Conservation (phyloP, 2,113 vertebrate species). For the Passer domesticus region DNA sequence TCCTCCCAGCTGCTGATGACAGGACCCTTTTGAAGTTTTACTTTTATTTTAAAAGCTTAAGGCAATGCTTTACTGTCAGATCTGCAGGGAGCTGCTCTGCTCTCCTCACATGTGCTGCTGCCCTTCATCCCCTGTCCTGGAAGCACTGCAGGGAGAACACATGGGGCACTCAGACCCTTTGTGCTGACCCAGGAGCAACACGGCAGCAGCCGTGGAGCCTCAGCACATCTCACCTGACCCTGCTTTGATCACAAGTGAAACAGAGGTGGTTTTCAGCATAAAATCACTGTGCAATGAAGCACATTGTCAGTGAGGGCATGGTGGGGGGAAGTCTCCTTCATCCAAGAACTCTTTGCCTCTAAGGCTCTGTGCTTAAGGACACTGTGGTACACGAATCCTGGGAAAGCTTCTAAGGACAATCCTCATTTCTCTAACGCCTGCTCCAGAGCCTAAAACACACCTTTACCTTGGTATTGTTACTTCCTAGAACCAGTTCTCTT, state of each 20-base stretch:
- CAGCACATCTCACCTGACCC: neutral
- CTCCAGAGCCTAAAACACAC: neutral
- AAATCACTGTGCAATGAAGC: neutral
- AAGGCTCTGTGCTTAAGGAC: neutral
- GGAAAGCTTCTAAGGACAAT: neutral
- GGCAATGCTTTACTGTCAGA: constrained; percentile 4
- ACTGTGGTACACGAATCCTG: too few relatives aligned
- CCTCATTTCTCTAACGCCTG: neutral
- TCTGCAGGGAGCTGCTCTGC: neutral
- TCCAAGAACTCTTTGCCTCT: neutral
- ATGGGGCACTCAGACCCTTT: neutral
- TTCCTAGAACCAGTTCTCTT: neutral
- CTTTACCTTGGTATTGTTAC: neutral
- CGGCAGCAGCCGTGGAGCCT: accelerated
- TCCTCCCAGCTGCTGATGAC: neutral
- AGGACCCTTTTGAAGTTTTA: neutral
- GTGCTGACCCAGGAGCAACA: accelerated
- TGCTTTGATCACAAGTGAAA: neutral
- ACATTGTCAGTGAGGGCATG: too few relatives aligned
- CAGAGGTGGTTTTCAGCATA: neutral
- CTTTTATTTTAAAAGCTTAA: constrained; percentile 13
- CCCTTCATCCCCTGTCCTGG: neutral
- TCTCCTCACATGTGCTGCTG: neutral
- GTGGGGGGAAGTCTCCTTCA: neutral
- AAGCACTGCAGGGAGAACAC: neutral